Percentiles rank a stretch among this genome's conserved stretches.
Evolutionary conservation across 2,888 invertebrate species (phyloP).

Genomic region (Ptilodon capucinus): DNA sequence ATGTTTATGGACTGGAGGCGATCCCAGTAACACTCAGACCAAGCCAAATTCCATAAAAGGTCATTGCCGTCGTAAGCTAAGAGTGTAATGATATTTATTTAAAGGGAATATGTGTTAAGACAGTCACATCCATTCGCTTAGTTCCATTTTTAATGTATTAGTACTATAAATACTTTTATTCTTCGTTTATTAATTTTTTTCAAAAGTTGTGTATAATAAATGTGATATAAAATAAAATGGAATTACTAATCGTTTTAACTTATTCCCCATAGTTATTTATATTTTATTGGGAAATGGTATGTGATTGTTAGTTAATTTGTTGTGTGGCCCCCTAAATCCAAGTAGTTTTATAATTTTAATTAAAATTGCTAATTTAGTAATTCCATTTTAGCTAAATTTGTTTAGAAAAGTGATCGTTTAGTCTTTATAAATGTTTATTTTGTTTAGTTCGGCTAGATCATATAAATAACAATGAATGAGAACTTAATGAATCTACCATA

Average conservation of each 20-base stretch:
- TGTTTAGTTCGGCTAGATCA: too few relatives aligned
- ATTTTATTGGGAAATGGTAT: slow-evolving; percentile 28
- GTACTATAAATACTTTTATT: too few relatives aligned
- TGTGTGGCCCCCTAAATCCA: slow-evolving; percentile 49
- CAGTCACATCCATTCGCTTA: neutral
- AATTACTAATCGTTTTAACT: slow-evolving; percentile 63
- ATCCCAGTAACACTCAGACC: too few relatives aligned
- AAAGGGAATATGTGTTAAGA: neutral
- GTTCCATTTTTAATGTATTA: too few relatives aligned
- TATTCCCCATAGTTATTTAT: slow-evolving; percentile 13
- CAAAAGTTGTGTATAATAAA: slow-evolving; percentile 18
- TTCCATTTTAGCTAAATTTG: slow-evolving; percentile 57
- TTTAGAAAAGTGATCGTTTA: too few relatives aligned
- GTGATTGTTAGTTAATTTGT: slow-evolving; percentile 35
- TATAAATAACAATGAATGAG: too few relatives aligned
- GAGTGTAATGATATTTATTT: too few relatives aligned
- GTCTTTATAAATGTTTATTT: too few relatives aligned
- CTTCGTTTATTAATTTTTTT: too few relatives aligned
- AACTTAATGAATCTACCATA: too few relatives aligned
- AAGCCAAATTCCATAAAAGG: too few relatives aligned
- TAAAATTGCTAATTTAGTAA: slow-evolving; percentile 49
- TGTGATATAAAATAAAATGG: slow-evolving; percentile 46
- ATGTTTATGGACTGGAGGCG: neutral
- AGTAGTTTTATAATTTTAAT: slow-evolving; percentile 27
- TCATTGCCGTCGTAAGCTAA: too few relatives aligned